Base-by-base conservation (phyloP, 2,113 vertebrate species). In the Micronisus gabar region DNA sequence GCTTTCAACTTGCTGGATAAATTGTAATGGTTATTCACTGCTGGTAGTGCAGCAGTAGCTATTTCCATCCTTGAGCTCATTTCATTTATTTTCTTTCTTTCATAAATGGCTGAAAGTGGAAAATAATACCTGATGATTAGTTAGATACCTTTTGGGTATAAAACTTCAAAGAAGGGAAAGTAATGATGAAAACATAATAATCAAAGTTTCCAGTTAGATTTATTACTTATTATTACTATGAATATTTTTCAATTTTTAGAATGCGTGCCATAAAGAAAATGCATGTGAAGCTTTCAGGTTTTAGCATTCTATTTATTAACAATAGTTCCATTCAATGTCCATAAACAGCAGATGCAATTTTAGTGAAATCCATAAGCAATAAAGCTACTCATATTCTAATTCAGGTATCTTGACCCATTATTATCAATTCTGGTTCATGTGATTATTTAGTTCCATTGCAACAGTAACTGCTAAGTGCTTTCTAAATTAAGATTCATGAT, bases 81-180 rank as follows among this genome's bases (percentile, higher is more conserved):
- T 90, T 93, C 5, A 85, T 96, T 88, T 52, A 59, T 90, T 95
- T 94, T 78, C 79, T 92, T 91, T 79, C 79, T 87, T 92, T 89
- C 74, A 19, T 45, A 90, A 95, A 47, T 87, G 66, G 38, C 62
- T 72, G 86, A 92, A 96, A 65, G 73, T 93, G 41, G 97, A 97
- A 95, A 95, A 92, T 88, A 81, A 89, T 63, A 93, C 80, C 43
- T 66, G 70, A 90, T 75, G 65, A 95, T 94, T 94, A 85, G 52
- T 72, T 96, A 84, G 90, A 59, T 82, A 96, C 87, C 80, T 91
- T 96, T 95, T 93, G 88, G 91, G 81, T 91, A 96, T 90, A 86
- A 95, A 91, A 86, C 79, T 95, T 95, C 93, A 90, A 95, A 95
- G 79, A 50, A 25, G 20, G n/a, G 30, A 88, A 25, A 93, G 48